phyloP scores from a whole-genome alignment of 2,888 invertebrate species.

The Scaptomyza flava region DNA sequence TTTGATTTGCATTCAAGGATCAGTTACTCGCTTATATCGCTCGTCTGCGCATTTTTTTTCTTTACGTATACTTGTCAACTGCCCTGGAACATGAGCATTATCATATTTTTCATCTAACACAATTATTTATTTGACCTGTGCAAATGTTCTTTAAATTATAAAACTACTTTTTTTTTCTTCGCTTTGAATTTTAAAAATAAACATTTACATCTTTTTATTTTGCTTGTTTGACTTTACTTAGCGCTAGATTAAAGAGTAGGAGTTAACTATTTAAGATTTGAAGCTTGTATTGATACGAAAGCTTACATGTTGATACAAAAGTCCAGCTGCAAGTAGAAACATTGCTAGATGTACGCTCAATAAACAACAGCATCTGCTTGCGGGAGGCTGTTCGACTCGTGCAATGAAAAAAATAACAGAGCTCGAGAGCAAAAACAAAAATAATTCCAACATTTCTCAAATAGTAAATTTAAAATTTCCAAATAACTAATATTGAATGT shows the following conservation, averaged over 20 bases:
- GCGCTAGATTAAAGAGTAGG: neutral
- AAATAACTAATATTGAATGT: conserved; percentile 4
- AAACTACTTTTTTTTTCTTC: conserved; percentile 16
- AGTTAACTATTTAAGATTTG: neutral
- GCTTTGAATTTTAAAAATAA: conserved; percentile 35
- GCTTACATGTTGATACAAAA: conserved; percentile 45
- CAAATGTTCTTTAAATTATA: conserved; percentile 27
- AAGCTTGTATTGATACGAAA: neutral
- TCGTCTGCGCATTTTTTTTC: conserved; percentile 17
- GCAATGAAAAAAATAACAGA: conserved; percentile 29
- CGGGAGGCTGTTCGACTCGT: conserved; percentile 27
- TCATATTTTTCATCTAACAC: conserved; percentile 18
- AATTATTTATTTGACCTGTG: conserved; percentile 15
- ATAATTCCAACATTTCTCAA: conserved; percentile 40
- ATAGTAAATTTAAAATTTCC: neutral
- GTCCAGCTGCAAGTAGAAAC: conserved; percentile 11
- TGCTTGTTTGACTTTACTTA: neutral
- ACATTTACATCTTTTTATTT: conserved; percentile 44
- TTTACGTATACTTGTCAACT: conserved; percentile 8
- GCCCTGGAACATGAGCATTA: conserved; percentile 24
- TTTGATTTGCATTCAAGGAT: conserved; percentile 2
- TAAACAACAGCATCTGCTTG: neutral
- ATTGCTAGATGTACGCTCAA: conserved; percentile 15
- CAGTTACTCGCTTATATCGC: conserved; percentile 1
- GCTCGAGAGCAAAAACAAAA: conserved; percentile 34